A percentile compares a stretch with the other conserved stretches of the same genome.
phyloP scores from a whole-genome alignment of 2,888 invertebrate species.

The Celastrina argiolus region DNA sequence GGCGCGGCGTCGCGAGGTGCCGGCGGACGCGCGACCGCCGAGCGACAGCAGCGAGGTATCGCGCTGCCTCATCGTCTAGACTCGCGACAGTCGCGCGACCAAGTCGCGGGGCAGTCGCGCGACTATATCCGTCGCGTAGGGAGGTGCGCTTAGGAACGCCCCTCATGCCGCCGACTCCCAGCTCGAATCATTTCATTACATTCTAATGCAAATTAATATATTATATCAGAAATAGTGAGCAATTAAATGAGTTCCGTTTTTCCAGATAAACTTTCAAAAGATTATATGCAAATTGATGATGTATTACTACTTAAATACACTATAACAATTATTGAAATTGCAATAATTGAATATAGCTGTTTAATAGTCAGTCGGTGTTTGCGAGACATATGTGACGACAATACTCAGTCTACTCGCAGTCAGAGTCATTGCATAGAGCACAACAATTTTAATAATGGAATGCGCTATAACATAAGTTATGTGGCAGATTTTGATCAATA shows the following conservation, averaged over 20 bases:
- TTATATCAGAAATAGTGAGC: not conserved
- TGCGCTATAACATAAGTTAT: not conserved
- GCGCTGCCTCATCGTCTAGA: conserved; percentile 61
- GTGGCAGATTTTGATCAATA: too few relatives aligned
- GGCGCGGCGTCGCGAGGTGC: conserved; percentile 66
- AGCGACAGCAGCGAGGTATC: conserved; percentile 75
- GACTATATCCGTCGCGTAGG: conserved; percentile 30
- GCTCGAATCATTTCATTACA: conserved; percentile 20
- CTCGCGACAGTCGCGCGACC: conserved; percentile 29
- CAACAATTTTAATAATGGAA: not conserved
- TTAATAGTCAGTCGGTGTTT: not conserved
- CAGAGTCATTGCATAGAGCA: not conserved
- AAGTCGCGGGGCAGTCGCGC: conserved; percentile 34
- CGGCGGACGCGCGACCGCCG: conserved; percentile 58
- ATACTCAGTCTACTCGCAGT: not conserved
- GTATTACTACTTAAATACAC: not conserved
- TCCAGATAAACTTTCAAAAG: not conserved
- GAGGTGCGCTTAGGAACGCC: conserved; percentile 44
- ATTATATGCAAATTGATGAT: not conserved
- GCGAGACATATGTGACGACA: not conserved
- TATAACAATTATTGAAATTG: not conserved
- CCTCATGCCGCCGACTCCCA: conserved; percentile 38
- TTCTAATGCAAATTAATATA: not conserved
- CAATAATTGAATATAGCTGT: not conserved
- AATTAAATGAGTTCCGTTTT: not conserved